Evolutionary conservation across 2,113 vertebrate species (phyloP).

Genomic region (Entomyzon cyanotis): DNA sequence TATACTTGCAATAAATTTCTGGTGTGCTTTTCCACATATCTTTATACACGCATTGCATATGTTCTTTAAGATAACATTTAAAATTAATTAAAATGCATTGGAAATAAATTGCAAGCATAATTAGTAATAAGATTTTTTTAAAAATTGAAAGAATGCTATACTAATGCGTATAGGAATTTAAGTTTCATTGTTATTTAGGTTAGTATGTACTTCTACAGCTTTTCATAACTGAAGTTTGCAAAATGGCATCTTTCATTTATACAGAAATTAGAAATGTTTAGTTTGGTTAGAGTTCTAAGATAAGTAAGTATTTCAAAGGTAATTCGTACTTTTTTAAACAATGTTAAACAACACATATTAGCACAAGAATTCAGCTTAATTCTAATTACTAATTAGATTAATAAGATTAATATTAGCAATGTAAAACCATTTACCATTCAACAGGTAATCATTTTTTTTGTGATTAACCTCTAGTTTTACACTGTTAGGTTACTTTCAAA

Average conservation of each 20-base stretch:
- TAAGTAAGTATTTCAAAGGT: background rate
- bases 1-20: background rate
- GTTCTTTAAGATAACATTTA: background rate
- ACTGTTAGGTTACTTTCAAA: background rate
- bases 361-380: background rate
- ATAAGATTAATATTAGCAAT: background rate
- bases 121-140: background rate
- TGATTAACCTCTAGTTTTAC: background rate
- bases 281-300: background rate
- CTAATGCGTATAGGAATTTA: background rate
- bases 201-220: background rate
- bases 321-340: background rate
- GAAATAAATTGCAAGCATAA: background rate
- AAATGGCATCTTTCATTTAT: background rate
- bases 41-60: background rate
- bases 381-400: no score
- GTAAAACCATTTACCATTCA: background rate
- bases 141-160: background rate
- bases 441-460: background rate
- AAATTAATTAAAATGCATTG: background rate
- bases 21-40: background rate
- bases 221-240: background rate
- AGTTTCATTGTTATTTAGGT: background rate
- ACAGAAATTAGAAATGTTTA: background rate
- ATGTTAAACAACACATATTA: background rate